Conservation (phyloP, 37 sponge, comb jelly and placozoan species). For the Theonella swinhoei region DNA sequence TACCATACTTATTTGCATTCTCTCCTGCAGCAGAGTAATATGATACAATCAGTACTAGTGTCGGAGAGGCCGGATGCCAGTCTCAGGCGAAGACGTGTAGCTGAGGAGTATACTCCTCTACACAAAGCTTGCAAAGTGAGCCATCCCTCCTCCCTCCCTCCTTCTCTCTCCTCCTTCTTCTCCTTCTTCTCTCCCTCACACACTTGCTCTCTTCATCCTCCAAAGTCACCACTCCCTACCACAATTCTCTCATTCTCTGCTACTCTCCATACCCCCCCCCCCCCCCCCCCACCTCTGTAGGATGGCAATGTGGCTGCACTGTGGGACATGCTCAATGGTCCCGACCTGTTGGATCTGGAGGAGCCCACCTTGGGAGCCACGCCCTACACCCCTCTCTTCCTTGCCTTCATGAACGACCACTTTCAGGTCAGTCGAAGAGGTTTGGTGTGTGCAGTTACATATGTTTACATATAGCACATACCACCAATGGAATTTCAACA, state of each 20-base stretch:
- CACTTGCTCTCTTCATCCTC: too few species aligned
- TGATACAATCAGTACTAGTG: background rate
- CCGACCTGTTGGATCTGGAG: conserved; percentile 39
- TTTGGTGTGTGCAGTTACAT: too few species aligned
- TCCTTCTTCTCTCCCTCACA: conserved; percentile 1
- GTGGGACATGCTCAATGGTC: conserved; percentile 25
- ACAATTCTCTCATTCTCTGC: too few species aligned
- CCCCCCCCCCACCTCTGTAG: conserved; percentile 3
- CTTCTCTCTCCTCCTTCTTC: background rate
- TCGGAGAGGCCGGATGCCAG: background rate
- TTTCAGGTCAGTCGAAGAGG: conserved; percentile 41
- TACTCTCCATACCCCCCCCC: background rate
- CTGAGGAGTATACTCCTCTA: conserved; percentile 6
- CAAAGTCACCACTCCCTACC: too few species aligned
- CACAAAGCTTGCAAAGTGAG: conserved; percentile 60
- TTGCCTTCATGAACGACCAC: conserved; percentile 76
- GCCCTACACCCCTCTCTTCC: conserved; percentile 57
- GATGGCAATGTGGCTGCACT: conserved; percentile 61
- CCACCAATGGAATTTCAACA: too few species aligned
- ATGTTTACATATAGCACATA: too few species aligned
- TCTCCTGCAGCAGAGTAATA: background rate
- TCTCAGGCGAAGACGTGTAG: background rate
- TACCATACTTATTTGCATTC: too few species aligned
- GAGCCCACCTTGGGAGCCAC: conserved; percentile 15
- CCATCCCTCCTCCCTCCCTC: background rate